Percentiles rank a stretch among this genome's conserved stretches.
These are phyloP conservation scores for Hyla sarda DNA, from an alignment of 2,113 vertebrate species.

Conservation along the genomic window DNA sequence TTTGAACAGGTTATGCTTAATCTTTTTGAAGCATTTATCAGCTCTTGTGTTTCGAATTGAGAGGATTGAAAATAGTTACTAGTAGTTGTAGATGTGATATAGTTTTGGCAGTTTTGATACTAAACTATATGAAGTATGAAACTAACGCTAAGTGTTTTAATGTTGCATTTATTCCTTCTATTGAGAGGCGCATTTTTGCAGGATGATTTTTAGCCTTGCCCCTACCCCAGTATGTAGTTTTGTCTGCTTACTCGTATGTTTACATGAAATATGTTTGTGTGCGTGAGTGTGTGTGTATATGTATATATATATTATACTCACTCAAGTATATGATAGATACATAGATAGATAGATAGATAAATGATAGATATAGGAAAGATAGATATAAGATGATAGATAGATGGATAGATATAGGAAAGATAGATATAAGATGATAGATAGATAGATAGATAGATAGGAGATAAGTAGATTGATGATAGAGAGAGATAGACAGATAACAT, in stretches of 20 bases:
- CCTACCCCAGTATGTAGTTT: neutral
- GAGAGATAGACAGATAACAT: too few relatives aligned
- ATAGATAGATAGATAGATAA: neutral
- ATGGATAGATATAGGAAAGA: too few relatives aligned
- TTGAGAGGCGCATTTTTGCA: neutral
- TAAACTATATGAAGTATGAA: neutral
- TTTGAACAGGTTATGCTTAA: neutral
- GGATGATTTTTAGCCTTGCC: neutral
- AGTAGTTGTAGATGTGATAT: too few relatives aligned
- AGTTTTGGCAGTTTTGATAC: too few relatives aligned
- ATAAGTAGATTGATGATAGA: too few relatives aligned
- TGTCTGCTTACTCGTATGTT: neutral
- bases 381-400: too few relatives aligned
- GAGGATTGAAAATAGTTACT: neutral
- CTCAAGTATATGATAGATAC: neutral
- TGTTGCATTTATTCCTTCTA: neutral
- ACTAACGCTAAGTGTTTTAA: neutral
- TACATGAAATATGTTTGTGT: neutral
- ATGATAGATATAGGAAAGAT: too few relatives aligned
- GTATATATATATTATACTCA: neutral
- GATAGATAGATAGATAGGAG: conserved; percentile 1
- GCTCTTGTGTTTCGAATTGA: neutral
- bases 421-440: neutral
- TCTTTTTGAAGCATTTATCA: neutral
- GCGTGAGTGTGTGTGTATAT: neutral